Evolutionary conservation across 2,113 vertebrate species (phyloP).

Genomic region (Colinus virginianus): DNA sequence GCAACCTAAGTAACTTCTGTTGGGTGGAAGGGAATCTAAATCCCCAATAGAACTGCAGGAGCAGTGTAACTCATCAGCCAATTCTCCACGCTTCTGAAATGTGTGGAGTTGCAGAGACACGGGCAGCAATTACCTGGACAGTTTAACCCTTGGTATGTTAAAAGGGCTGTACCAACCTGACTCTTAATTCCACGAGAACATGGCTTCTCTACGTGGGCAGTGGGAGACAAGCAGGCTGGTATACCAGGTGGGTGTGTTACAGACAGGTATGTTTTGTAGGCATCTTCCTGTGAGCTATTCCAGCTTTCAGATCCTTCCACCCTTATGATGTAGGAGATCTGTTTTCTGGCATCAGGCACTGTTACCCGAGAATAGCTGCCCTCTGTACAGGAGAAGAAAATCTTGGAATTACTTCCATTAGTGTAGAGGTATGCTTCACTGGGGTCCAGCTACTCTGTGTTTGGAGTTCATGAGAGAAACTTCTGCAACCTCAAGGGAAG

Average conservation of each 20-base stretch:
- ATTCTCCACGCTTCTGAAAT: not conserved
- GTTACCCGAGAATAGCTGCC: not conserved
- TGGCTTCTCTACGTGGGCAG: not conserved
- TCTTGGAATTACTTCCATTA: not conserved
- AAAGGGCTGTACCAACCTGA: not conserved
- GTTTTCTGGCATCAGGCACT: not conserved
- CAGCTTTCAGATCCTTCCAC: not conserved
- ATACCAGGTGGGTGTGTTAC: not conserved
- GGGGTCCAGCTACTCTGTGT: not conserved
- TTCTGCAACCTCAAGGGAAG: not conserved
- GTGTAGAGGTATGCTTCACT: not conserved
- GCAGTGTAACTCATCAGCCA: not conserved
- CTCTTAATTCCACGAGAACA: not conserved
- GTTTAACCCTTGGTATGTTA: not conserved
- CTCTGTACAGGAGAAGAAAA: not conserved
- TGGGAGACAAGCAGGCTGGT: not conserved
- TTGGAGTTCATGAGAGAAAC: not conserved
- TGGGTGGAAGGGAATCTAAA: not conserved
- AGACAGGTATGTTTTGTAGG: not conserved
- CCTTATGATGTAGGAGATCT: not conserved
- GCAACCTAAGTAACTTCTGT: not conserved
- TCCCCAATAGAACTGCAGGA: not conserved
- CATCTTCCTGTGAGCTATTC: not conserved
- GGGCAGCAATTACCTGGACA: fast-evolving
- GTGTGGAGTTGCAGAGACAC: not conserved